Base-by-base conservation (phyloP, 2,797 vertebrate species). In the Vipera ursinii region DNA sequence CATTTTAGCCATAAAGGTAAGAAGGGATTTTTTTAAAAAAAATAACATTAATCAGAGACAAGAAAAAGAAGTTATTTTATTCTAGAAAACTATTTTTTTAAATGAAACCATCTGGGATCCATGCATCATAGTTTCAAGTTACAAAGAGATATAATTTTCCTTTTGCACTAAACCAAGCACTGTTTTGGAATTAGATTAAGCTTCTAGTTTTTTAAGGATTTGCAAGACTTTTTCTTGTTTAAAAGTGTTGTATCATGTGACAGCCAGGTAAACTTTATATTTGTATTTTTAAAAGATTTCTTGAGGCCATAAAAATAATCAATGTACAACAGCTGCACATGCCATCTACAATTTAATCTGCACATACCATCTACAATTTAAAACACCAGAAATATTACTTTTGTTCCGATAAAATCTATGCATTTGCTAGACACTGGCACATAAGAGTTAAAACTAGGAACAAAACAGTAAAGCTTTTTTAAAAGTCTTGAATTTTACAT, bases 51-150 rank as follows among this genome's bases (percentile, higher is more conserved):
- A 85, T 14, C 55, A 20, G 14, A 32, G 32, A 15, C 89, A 10
- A 17, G 8, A 28, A 92, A 63, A 65, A 89, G 24, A 87, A 44
- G 92, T 90, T 12, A 93, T 87, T 65, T 92, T 48, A n/a, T 55
- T 61, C 22, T 44, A 89, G 60, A 26, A 28, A 12, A 55, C 15
- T 59, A 17, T 73, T 20, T 7, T 91, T 44, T 59, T 20, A 56
- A 56, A 88, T 59, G 53, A 86, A 92, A 86, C 51, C 55, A 78
- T 24, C n/a, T 88, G 51, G 53, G n/a, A 53, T 69, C 56, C 56
- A 63, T 44, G 24, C 55, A 20, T 55, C 3, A 2, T 92, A 22
- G 22, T 73, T 4, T 90, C 60, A 92, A 9, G 69, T 17, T 1
- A 92, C 86, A 69, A 0, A 73, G 4, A 15, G 85, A 69, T 0